Evolutionary conservation across 2,888 invertebrate genomes (phyloP).

Genomic region (Acrobeloides nanus): DNA sequence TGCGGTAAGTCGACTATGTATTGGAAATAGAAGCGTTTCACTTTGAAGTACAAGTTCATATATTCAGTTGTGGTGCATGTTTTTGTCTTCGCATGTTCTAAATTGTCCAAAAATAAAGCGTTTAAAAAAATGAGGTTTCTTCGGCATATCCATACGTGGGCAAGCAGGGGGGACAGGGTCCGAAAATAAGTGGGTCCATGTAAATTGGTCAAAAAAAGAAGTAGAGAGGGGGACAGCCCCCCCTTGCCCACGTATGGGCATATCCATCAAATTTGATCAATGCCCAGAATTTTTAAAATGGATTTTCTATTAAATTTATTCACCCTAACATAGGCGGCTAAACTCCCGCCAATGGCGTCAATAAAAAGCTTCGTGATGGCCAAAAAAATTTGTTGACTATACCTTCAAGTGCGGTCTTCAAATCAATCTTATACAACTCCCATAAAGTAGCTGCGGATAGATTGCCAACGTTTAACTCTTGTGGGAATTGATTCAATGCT

Average conservation of each 20-base stretch:
- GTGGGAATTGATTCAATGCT: conserved; percentile 76
- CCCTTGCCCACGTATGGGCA: too few species aligned
- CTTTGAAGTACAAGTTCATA: conserved; percentile 93
- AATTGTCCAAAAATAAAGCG: conserved; percentile 1
- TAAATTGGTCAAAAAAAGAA: too few species aligned
- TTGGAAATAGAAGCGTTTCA: conserved; percentile 95
- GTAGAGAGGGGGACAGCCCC: too few species aligned
- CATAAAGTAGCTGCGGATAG: conserved; percentile 95
- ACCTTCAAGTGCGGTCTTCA: conserved; percentile 88
- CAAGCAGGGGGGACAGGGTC: too few species aligned
- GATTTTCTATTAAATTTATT: neutral
- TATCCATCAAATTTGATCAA: neutral
- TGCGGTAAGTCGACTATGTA: conserved; percentile 95
- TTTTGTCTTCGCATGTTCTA: conserved; percentile 87
- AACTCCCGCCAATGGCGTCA: too few species aligned
- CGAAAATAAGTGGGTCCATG: too few species aligned
- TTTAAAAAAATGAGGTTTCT: conserved; percentile 6
- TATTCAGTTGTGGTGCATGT: conserved; percentile 95
- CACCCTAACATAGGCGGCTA: too few species aligned
- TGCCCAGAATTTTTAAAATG: neutral
- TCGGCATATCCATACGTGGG: too few species aligned
- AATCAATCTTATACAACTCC: conserved; percentile 79
- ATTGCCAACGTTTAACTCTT: conserved; percentile 95
- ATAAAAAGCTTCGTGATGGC: too few species aligned
- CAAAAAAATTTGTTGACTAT: too few species aligned